Evolutionary conservation across 1,140 invertebrate species (phyloP).

Genomic region (Lordiphosa mommai): DNA sequence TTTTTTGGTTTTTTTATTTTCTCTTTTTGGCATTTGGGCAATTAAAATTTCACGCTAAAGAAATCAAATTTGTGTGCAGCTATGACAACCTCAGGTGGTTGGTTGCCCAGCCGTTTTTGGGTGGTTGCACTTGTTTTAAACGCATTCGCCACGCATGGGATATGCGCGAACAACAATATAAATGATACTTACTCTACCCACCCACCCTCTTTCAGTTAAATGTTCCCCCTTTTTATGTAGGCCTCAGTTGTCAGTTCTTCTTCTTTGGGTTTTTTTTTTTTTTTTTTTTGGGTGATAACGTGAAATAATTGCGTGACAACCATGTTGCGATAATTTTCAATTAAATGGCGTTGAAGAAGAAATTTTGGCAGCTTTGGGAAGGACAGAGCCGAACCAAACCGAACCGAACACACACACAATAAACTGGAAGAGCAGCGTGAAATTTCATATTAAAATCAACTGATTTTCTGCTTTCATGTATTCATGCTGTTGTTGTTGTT

Average conservation of each 20-base stretch:
- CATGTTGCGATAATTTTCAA: slow-evolving; percentile 79
- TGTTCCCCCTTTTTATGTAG: neutral
- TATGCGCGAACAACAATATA: slow-evolving; percentile 44
- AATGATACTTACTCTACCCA: slow-evolving; percentile 34
- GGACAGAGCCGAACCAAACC: slow-evolving; percentile 14
- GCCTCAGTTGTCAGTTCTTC: neutral
- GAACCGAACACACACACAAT: too few species aligned
- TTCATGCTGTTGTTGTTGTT: slow-evolving; percentile 60
- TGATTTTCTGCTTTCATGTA: slow-evolving; percentile 77
- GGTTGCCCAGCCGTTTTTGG: slow-evolving; percentile 1
- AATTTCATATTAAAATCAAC: slow-evolving; percentile 78
- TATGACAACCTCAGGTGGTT: slow-evolving; percentile 65
- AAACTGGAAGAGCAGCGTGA: slow-evolving; percentile 48
- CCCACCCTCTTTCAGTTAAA: neutral
- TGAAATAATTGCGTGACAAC: slow-evolving; percentile 79
- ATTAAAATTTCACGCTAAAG: slow-evolving; percentile 69
- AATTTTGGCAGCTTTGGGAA: neutral
- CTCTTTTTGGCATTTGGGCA: slow-evolving; percentile 30
- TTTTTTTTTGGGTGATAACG: slow-evolving; percentile 60
- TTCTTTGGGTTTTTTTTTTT: neutral
- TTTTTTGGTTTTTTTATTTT: too few species aligned
- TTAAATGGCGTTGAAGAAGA: slow-evolving; percentile 53
- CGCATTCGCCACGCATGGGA: slow-evolving; percentile 55
- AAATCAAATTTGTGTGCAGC: slow-evolving; percentile 50
- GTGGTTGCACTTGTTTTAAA: slow-evolving; percentile 56